A percentile compares a stretch with the other conserved stretches of the same genome.
These are phyloP conservation scores for Hymenochirus boettgeri DNA, from an alignment of 2,113 vertebrate genomes.

Conservation along the genomic window DNA sequence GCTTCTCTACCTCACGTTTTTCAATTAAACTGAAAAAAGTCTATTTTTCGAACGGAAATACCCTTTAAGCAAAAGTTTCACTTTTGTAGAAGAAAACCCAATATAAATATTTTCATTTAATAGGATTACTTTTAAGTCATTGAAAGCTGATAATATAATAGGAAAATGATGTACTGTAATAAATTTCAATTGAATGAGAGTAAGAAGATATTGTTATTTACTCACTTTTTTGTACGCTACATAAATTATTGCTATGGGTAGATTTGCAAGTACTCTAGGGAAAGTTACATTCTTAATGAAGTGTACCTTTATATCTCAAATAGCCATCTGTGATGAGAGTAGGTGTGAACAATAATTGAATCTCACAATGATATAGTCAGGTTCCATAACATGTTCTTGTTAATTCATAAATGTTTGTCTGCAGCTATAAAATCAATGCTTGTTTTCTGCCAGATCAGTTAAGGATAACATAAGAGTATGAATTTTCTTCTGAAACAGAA, in stretches of 20 bases:
- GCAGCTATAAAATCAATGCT: background rate
- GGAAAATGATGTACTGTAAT: too few species aligned
- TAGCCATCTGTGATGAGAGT: background rate
- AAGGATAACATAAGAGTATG: background rate
- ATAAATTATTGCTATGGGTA: background rate
- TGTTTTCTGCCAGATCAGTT: background rate
- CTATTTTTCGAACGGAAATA: too few species aligned
- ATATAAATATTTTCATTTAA: too few species aligned
- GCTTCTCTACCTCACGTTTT: too few species aligned
- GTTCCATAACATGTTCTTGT: background rate
- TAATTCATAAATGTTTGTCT: background rate
- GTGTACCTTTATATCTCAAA: background rate
- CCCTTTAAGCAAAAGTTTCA: too few species aligned
- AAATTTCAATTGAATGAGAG: too few species aligned
- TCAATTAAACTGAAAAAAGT: too few species aligned
- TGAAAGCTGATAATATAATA: too few species aligned
- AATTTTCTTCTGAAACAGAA: background rate
- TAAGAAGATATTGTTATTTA: too few species aligned
- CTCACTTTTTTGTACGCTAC: background rate
- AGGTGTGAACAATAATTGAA: constrained; percentile 2
- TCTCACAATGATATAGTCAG: background rate
- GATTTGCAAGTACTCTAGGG: background rate
- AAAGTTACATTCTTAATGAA: background rate
- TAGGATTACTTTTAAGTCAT: too few species aligned
- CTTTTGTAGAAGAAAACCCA: too few species aligned